Evolutionary conservation across 2,797 vertebrate genomes (phyloP), one percentile per base, ranked within the genome.

Genomic region (Apodemus agrarius): DNA sequence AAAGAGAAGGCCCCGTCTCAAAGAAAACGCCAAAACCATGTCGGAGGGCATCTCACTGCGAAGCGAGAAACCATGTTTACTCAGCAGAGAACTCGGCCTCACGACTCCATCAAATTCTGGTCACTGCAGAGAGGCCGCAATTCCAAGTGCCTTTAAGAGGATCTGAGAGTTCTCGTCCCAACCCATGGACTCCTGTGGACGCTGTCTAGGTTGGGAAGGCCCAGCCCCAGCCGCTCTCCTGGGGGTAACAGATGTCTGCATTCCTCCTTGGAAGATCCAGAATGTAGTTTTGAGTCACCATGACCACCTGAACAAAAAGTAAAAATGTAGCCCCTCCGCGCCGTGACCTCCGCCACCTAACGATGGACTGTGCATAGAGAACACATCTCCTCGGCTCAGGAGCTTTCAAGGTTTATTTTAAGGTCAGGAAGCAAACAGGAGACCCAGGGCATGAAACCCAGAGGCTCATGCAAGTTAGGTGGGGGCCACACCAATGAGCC

Each of bases 211-310:
- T 69, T 7, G 7, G 19, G 10, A 43, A 87, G 86, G 75, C 5
- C 0, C 24, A 13, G 13, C 19, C 26, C 78, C 19, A 14, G 65
- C 4, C 4, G 16, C 6, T 17, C 61, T 40, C 7, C 0, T 11
- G n/a, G 29, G 34, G 37, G 17, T 29, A 54, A 9, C 6, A 10
- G 34, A 11, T 37, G 21, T 21, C 61, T n/a, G 26, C 49, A 22
- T 63, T 69, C 69, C 67, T 82, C 57, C 57, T 80, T 43, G 59
- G 49, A 79, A 90, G 31, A 29, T 63, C 80, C 46, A 26, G 1
- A 22, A 9, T 1, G 16, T 26, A 52, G 76, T 63, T 22, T 14
- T 29, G 37, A 80, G 72, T 63, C 86, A 63, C 13, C 1, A 17
- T 67, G 72, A 65, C 63, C n/a, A 31, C 22, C 6, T 67, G 59